Conservation (phyloP, 2,888 invertebrate species). For the Noctua comes region DNA sequence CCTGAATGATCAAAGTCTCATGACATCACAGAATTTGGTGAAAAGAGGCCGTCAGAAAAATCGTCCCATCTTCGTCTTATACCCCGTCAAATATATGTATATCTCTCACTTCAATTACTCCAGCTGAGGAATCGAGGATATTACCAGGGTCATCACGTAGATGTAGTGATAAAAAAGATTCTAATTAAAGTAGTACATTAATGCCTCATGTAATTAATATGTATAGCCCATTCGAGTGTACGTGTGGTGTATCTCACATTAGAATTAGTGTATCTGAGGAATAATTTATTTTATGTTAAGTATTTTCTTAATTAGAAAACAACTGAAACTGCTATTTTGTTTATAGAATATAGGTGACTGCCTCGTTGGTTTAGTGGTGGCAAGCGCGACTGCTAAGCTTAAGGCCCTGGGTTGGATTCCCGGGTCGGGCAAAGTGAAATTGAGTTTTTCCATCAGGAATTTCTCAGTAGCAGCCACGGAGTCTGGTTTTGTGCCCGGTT, state of each 20-base stretch:
- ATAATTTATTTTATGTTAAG: constrained; percentile 43
- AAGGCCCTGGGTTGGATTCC: no score
- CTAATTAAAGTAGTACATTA: constrained; percentile 57
- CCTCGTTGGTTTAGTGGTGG: no score
- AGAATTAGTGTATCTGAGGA: constrained; percentile 31
- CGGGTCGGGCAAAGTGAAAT: no score
- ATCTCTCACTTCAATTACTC: constrained; percentile 77
- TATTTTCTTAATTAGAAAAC: constrained; percentile 28
- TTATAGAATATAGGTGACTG: neutral
- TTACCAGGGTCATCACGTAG: constrained; percentile 73
- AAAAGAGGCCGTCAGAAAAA: constrained; percentile 70
- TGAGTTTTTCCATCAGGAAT: no score
- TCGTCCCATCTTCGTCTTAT: constrained; percentile 67
- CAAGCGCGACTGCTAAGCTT: no score
- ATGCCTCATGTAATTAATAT: constrained; percentile 58
- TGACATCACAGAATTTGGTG: constrained; percentile 31
- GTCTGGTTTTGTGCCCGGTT: no score
- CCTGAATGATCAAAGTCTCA: constrained; percentile 52
- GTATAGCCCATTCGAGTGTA: constrained; percentile 59
- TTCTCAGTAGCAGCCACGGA: no score
- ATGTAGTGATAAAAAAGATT: constrained; percentile 54
- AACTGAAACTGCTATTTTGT: neutral
- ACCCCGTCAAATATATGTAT: constrained; percentile 70
- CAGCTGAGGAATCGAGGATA: constrained; percentile 65
- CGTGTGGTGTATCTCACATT: constrained; percentile 47